Evolutionary conservation across 2,113 vertebrate genomes (phyloP).

Genomic region (Pyxicephalus adspersus): DNA sequence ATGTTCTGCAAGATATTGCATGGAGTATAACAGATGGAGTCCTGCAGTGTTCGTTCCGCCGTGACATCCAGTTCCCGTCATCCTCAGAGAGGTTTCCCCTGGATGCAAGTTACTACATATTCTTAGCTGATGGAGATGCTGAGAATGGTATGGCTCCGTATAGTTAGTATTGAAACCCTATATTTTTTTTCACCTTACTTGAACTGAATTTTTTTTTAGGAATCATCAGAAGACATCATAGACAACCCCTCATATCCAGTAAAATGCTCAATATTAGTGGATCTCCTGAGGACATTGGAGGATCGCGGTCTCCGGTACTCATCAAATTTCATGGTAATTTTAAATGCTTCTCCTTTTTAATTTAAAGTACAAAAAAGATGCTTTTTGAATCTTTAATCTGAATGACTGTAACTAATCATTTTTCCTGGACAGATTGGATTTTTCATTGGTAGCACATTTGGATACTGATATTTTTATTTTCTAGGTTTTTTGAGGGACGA

Average conservation of each 20-base stretch:
- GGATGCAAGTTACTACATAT: constrained; percentile 80
- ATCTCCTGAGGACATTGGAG: constrained; percentile 69
- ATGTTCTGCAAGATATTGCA: constrained; percentile 68
- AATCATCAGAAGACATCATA: constrained; percentile 71
- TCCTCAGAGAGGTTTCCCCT: constrained; percentile 73
- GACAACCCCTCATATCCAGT: constrained; percentile 80
- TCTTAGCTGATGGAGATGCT: constrained; percentile 78
- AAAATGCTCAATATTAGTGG: constrained; percentile 69
- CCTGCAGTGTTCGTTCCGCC: constrained; percentile 84
- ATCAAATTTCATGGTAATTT: constrained; percentile 81
- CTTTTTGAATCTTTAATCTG: no score
- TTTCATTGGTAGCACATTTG: no score
- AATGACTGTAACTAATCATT: no score
- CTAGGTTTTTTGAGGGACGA: no score
- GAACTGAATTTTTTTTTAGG: constrained; percentile 60
- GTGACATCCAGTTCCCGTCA: constrained; percentile 68
- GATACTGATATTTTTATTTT: no score
- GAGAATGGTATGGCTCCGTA: constrained; percentile 68
- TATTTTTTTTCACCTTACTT: constrained; percentile 2
- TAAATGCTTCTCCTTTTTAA: no score
- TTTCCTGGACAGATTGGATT: no score
- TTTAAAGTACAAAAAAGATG: no score
- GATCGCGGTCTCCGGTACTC: constrained; percentile 73
- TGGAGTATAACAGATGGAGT: constrained; percentile 79
- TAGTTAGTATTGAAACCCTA: background rate